Evolutionary conservation across 2,888 invertebrate genomes (phyloP).

Genomic region (Aelia acuminata): DNA sequence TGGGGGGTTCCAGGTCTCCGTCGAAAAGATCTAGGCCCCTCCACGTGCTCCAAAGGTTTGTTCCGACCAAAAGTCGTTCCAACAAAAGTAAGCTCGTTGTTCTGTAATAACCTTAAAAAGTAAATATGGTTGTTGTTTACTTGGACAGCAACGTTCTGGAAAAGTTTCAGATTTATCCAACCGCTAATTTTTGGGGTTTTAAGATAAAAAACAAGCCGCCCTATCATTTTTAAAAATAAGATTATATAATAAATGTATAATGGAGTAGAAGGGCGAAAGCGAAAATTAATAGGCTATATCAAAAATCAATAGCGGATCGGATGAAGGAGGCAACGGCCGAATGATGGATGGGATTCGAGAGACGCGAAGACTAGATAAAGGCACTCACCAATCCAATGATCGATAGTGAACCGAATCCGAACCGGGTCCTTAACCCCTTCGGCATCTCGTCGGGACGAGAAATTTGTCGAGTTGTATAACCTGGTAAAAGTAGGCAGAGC

Average conservation of each 20-base stretch:
- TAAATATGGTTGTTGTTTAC: too few species aligned
- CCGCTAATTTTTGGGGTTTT: too few species aligned
- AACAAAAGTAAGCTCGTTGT: too few species aligned
- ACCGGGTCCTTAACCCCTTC: not conserved
- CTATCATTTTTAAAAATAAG: too few species aligned
- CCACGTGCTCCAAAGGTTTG: too few species aligned
- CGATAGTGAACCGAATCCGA: not conserved
- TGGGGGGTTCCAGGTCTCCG: too few species aligned
- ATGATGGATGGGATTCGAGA: not conserved
- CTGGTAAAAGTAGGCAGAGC: not conserved
- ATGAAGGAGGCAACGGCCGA: conserved; percentile 15
- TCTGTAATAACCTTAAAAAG: too few species aligned
- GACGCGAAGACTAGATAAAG: not conserved
- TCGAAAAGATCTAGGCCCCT: too few species aligned
- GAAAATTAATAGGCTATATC: conserved; percentile 31
- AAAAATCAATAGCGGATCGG: not conserved
- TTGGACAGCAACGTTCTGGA: too few species aligned
- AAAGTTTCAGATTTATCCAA: too few species aligned
- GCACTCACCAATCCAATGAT: not conserved
- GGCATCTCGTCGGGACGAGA: not conserved
- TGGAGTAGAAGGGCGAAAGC: not conserved
- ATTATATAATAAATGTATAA: not conserved
- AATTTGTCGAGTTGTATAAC: not conserved
- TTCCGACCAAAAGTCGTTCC: too few species aligned
- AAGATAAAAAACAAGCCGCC: too few species aligned